phyloP scores from a whole-genome alignment of 2,888 invertebrate species.

The Melieria omissa region DNA sequence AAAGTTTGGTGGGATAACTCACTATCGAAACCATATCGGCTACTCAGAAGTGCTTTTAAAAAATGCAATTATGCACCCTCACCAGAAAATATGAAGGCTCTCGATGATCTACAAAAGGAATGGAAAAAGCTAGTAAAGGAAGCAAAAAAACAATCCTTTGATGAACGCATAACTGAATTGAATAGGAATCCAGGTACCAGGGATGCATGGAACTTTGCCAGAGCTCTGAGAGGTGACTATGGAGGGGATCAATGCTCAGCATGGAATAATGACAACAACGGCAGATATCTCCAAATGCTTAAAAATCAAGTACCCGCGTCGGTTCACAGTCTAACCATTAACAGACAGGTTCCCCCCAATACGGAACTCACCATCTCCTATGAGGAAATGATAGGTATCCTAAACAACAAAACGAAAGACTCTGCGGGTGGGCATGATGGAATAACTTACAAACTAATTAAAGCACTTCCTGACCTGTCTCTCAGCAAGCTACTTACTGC shows the following conservation, averaged over 20 bases:
- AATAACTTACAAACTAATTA: too few species aligned
- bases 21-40: too few species aligned
- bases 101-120: too few species aligned
- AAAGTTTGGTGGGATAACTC: constrained; percentile 3
- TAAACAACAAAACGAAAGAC: too few species aligned
- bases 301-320: constrained; percentile 1
- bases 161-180: not conserved
- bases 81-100: not conserved
- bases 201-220: constrained; percentile 4
- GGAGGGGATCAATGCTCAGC: not conserved
- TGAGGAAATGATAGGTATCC: too few species aligned
- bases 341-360: too few species aligned
- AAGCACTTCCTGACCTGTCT: too few species aligned
- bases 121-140: constrained; percentile 6
- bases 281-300: not conserved
- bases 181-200: not conserved
- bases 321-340: too few species aligned
- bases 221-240: not conserved
- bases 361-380: too few species aligned
- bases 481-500: too few species aligned
- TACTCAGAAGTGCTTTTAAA: not conserved
- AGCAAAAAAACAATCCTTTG: not conserved
- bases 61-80: not conserved
- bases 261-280: not conserved
- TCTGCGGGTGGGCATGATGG: too few species aligned